Evolutionary conservation across 2,888 invertebrate genomes (phyloP), one percentile per base, ranked within the genome.

Genomic region (Plemyria rubiginata): DNA sequence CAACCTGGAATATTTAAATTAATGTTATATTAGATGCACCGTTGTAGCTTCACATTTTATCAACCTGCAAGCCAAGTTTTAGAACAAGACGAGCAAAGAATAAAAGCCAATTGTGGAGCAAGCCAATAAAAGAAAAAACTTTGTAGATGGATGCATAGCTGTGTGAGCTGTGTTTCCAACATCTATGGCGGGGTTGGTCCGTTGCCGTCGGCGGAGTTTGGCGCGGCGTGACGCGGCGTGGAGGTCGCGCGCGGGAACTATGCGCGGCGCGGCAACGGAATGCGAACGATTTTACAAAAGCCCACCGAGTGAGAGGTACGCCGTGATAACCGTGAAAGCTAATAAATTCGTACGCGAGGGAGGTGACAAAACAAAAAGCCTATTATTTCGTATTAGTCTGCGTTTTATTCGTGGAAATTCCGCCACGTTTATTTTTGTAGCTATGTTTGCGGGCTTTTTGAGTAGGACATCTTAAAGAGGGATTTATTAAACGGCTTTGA

Each of bases 261-360:
- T 86, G 86, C 80, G 74, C 75, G 84, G 80, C 79, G 71, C 80
- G 83, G 66, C 76, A 73, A 74, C 70, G 86, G 88, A 85, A 89
- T 88, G 87, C 82, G 80, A 80, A 84, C 86, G 82, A 89, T 90
- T 90, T 85, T 80, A 82, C 86, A 85, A 85, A 85, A 86, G 83
- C 82, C 80, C 85, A 78, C 81, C 72, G 79, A 89, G 82, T 87
- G 87, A 87, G 88, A 87, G 86, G 82, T 86, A 82, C 77, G 73
- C 82, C 81, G 81, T 81, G 87, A 88, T 88, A 87, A 86, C 83
- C 81, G 82, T 80, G 79, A 84, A 84, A 79, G 82, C 87, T 87
- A 87, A 90, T 87, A 90, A 88, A 90, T 88, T 85, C 81, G 80
- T 84, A 80, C 78, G 80, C 77, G 75, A 76, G 78, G 75, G 78